Base-by-base conservation (phyloP, 2,113 vertebrate genomes). In the Erinaceus europaeus region DNA sequence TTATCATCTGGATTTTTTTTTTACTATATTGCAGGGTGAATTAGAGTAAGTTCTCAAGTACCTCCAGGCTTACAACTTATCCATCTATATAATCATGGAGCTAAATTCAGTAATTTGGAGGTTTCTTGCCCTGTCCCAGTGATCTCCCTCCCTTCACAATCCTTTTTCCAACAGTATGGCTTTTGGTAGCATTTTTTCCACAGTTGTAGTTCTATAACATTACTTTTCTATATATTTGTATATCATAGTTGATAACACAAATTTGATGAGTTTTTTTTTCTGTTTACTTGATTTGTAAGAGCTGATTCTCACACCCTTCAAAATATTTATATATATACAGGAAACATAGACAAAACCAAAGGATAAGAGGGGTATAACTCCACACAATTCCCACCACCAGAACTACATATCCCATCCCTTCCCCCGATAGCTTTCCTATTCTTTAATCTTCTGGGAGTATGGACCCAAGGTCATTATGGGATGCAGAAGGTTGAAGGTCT, bases 221-320 rank as follows among this genome's bases (percentile, higher is more conserved):
- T 59, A 8, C 9, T 75, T 86, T 84, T 85, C 29, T 76, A 80
- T 17, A 73, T 64, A 62, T 55, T 80, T 81, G 18, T 79, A 52
- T 0, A 71, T 88, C 3, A 44, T 53, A 55, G 32, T 14, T 81
- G 36, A 74, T 59, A 73, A 67, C 9, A 42, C 9, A 55, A 62
- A 76, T 93, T 75, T 90, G n/a, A 82, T 84, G 6, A 55, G 79
- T 88, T 38, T 17, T 86, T 86, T 64, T 40, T 93, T 50, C 59
- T 73, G 21, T 34, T 84, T 27, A 57, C 40, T 77, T 21, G 27
- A 69, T 73, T 86, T 10, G 29, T 73, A 23, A 94, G 23, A n/a
- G 34, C 2, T 77, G 36, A 76, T 36, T 25, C 23, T 84, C 18
- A 6, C 40, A 80, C 59, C 52, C 27, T 81, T 18, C 64, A 89